Evolutionary conservation across 2,797 vertebrate genomes (phyloP).

Genomic region (Liparis tanakae): DNA sequence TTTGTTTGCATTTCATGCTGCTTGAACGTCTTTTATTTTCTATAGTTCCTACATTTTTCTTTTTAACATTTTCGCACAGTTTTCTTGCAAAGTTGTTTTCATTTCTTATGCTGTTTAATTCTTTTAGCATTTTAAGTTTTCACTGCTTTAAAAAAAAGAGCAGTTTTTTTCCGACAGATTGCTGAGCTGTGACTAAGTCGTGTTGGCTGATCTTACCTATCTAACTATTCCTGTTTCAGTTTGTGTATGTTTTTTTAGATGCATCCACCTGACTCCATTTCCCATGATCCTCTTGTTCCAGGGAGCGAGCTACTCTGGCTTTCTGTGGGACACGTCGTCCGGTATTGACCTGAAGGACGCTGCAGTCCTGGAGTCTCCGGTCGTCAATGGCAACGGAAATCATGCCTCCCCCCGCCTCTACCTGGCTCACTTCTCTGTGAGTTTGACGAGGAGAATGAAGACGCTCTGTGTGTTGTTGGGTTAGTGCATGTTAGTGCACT

Average conservation of each 20-base stretch:
- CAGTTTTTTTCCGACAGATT: background rate
- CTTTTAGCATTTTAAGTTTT: background rate
- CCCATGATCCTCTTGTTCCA: conserved; percentile 60
- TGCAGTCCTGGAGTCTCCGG: conserved; percentile 74
- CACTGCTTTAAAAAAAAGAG: background rate
- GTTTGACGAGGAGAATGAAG: conserved; percentile 24
- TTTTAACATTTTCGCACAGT: background rate
- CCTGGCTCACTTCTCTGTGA: conserved; percentile 90
- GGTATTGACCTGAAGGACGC: conserved; percentile 89
- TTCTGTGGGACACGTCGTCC: conserved; percentile 90
- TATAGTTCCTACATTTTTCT: background rate
- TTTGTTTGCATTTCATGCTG: background rate
- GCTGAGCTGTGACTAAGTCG: background rate
- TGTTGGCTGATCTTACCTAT: too few species aligned
- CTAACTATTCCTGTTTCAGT: background rate
- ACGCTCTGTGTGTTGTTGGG: too few species aligned
- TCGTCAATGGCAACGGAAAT: conserved; percentile 86
- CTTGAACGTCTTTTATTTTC: background rate
- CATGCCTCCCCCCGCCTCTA: conserved; percentile 76
- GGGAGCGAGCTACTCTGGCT: conserved; percentile 88
- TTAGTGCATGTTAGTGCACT: too few species aligned
- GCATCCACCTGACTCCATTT: conserved; percentile 1
- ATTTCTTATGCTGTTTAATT: background rate
- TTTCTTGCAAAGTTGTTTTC: background rate
- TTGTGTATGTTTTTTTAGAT: background rate